phyloP scores from a whole-genome alignment of 2,113 vertebrate genomes.

The Gambusia holbrooki region DNA sequence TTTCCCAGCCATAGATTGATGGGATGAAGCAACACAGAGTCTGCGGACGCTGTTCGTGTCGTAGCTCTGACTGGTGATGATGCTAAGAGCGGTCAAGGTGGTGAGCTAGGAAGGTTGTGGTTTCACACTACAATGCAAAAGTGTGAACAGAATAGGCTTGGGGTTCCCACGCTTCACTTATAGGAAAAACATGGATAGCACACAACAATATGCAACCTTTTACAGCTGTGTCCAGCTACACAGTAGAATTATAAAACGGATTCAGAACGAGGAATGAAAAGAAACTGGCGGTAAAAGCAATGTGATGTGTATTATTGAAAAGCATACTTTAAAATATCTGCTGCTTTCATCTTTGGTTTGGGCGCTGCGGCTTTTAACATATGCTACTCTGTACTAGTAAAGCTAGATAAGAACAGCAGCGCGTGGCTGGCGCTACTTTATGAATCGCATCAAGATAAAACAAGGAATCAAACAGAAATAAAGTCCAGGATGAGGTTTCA shows the following conservation, averaged over 20 bases:
- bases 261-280: background rate
- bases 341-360: background rate
- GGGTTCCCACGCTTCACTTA: background rate
- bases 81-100: background rate
- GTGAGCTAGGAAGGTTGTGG: background rate
- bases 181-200: background rate
- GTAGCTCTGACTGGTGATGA: background rate
- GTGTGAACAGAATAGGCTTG: background rate
- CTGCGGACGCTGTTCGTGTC: background rate
- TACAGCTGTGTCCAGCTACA: background rate
- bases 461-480: background rate
- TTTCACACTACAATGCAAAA: background rate
- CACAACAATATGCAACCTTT: background rate
- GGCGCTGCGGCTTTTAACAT: background rate
- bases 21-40: background rate
- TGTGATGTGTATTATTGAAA: background rate
- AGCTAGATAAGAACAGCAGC: background rate
- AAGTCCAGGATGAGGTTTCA: background rate
- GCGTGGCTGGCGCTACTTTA: background rate
- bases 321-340: background rate
- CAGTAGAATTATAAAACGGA: background rate
- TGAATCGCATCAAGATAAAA: no score
- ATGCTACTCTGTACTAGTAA: background rate
- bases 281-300: background rate
- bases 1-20: background rate